These are phyloP conservation scores for Bradypus variegatus DNA, from an alignment of 2,797 vertebrate genomes.

Conservation along the genomic window DNA sequence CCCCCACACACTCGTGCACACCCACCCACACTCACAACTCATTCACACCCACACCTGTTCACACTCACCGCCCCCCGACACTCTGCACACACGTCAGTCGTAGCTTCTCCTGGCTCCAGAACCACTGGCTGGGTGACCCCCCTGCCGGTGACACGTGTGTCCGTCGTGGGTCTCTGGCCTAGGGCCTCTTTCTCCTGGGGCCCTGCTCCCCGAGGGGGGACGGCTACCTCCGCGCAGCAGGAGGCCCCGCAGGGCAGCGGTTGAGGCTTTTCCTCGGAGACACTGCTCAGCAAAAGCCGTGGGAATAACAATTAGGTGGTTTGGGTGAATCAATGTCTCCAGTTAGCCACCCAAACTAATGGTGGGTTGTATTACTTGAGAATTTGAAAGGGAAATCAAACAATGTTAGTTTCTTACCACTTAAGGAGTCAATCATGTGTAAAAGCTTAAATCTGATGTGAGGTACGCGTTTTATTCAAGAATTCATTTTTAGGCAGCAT, in stretches of 20 bases:
- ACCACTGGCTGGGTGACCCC: no score
- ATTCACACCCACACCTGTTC: background rate
- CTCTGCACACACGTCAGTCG: no score
- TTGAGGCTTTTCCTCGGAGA: background rate
- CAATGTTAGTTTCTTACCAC: slow-evolving; percentile 11
- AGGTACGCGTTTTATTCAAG: background rate
- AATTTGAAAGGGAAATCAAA: slow-evolving; percentile 8
- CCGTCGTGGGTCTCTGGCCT: background rate
- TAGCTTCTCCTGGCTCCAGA: background rate
- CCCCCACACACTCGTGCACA: rapidly evolving
- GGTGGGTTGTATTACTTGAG: slow-evolving; percentile 18
- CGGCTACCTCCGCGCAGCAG: background rate
- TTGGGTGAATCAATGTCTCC: background rate
- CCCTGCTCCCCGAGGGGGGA: background rate
- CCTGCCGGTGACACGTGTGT: background rate
- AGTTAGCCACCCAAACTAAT: slow-evolving; percentile 9
- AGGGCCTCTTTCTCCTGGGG: background rate
- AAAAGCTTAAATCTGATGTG: background rate
- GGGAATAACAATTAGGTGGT: slow-evolving; percentile 22
- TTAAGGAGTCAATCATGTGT: background rate
- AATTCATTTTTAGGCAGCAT: background rate
- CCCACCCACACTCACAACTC: background rate
- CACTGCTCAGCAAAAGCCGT: background rate
- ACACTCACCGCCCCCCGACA: background rate
- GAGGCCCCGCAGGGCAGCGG: no score